Conservation (phyloP, 2,888 invertebrate genomes). For the Troilus luridus region DNA sequence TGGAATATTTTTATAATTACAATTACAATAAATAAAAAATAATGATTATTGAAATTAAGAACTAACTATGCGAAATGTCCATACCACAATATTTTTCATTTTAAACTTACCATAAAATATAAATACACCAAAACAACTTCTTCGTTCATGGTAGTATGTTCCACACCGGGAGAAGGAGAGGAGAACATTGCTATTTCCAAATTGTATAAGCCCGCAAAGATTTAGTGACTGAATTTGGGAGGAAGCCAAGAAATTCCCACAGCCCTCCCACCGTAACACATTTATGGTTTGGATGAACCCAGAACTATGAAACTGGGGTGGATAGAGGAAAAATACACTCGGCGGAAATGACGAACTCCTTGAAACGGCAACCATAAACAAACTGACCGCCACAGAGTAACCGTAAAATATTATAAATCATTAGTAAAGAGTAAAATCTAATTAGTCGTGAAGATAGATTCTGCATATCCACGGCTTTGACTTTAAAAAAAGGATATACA, state of each 20-base stretch:
- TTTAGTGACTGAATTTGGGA: conserved; percentile 3
- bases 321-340: background rate
- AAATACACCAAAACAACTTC: background rate
- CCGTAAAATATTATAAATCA: conserved; percentile 29
- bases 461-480: background rate
- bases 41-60: too few relatives aligned
- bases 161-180: background rate
- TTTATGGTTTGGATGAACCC: conserved; percentile 19
- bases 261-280: conserved; percentile 26
- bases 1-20: too few relatives aligned
- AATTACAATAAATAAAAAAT: too few relatives aligned
- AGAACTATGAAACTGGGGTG: background rate
- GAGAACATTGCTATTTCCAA: background rate
- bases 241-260: conserved; percentile 12
- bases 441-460: background rate
- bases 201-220: background rate
- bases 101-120: too few relatives aligned
- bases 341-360: conserved; percentile 41
- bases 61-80: too few relatives aligned
- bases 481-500: background rate
- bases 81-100: too few relatives aligned
- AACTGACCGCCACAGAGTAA: background rate
- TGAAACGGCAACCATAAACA: conserved; percentile 22
- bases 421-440: too few relatives aligned
- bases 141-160: background rate